Evolutionary conservation across 2,797 vertebrate species (phyloP), one percentile per base, ranked within the genome.

Genomic region (Gorsachius magnificus): DNA sequence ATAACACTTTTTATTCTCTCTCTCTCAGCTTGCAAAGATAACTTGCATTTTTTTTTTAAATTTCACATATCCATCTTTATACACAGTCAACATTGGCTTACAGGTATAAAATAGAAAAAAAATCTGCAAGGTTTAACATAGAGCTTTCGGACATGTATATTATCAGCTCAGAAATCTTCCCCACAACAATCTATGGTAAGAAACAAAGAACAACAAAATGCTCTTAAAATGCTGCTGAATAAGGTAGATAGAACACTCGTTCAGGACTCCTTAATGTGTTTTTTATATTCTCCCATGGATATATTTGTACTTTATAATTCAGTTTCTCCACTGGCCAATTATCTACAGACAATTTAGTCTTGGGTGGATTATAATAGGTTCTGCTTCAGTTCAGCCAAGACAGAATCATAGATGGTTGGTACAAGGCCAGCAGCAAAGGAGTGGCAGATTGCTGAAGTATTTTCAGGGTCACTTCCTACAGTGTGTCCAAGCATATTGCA

Each of bases 321-420:
- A 76, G 54, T 86, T 92, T 83, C 89, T 94, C 54, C n/a, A 29
- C 61, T 88, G 51, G 79, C 63, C 88, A 93, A 88, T 96, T 96
- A 94, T 79, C 92, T 76, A 68, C 72, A 85, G 82, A 85, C 82
- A 85, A 88, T 95, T 95, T 91, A 94, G 35, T 94, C 91, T 88
- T 76, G 75, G 79, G 72, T 93, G 56, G 61, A 87, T 86, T 96
- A 91, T 83, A 96, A 93, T 91, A 86, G 76, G 31, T 94, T 95
- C 79, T 94, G 89, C 87, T 95, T 93, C 92, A 92, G 72, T 81
- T 89, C 90, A 96, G 84, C 82, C 81, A 87, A 90, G 87, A 79
- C 16, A 72, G 82, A 88, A 64, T 91, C 61, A 33, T 58, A 61
- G 88, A 83, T 48, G 56, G 12, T 74, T 94, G 86, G 68, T 94